phyloP scores from a whole-genome alignment of 2,113 vertebrate genomes.

The Oreochromis tanganicae region DNA sequence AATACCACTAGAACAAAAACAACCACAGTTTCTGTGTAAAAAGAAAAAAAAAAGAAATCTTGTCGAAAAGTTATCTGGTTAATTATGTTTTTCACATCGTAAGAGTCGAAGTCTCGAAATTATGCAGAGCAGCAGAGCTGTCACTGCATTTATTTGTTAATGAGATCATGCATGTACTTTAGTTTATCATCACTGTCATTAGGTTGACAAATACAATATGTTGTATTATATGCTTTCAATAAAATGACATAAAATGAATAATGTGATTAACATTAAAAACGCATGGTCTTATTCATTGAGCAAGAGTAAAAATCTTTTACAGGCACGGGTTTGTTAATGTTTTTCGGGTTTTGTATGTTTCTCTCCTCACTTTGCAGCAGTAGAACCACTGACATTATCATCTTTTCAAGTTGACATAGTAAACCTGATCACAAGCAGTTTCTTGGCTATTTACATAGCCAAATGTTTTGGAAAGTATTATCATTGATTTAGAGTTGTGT shows the following conservation, averaged over 20 bases:
- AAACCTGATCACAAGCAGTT: background rate
- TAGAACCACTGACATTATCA: background rate
- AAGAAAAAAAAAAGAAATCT: rapidly evolving
- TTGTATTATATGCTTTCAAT: background rate
- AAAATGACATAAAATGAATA: background rate
- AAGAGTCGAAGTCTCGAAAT: background rate
- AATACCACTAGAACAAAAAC: background rate
- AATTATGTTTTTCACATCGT: background rate
- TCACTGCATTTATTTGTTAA: background rate
- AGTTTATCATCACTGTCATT: background rate
- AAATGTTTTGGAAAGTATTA: background rate
- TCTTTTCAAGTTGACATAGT: background rate
- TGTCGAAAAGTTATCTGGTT: background rate
- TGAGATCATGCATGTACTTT: background rate
- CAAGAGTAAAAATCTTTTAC: background rate
- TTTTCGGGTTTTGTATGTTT: background rate
- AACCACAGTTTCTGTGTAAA: background rate
- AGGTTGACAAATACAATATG: background rate
- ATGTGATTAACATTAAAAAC: background rate
- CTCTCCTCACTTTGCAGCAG: background rate
- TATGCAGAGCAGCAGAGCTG: background rate
- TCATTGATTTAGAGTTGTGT: background rate
- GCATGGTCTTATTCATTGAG: background rate
- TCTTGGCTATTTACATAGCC: background rate
- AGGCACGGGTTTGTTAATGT: background rate